Evolutionary conservation across 2,113 vertebrate genomes (phyloP).

Genomic region (Erpornis zantholeuca): DNA sequence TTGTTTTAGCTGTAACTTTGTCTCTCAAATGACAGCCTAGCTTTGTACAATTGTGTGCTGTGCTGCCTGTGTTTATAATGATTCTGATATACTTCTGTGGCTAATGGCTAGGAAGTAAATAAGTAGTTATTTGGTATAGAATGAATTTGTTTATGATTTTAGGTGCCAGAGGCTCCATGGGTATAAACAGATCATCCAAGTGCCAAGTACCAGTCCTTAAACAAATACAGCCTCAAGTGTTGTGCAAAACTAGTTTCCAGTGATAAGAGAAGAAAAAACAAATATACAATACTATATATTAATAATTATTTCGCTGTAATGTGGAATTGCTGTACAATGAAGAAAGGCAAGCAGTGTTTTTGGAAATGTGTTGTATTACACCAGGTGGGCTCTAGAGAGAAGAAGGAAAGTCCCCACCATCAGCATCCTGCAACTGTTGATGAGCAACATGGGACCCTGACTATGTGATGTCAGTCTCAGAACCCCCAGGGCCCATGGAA

Average conservation of each 20-base stretch:
- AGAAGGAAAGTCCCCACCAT: neutral
- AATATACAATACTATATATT: neutral
- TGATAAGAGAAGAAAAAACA: neutral
- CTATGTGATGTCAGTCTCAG: neutral
- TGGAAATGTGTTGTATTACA: neutral
- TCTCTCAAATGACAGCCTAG: neutral
- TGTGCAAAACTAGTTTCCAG: neutral
- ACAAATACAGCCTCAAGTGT: neutral
- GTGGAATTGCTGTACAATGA: neutral
- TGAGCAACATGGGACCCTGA: rapidly evolving
- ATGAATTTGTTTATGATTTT: neutral
- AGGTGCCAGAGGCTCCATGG: neutral
- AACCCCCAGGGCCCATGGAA: neutral
- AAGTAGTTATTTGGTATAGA: neutral
- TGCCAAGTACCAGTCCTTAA: neutral
- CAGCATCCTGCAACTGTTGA: neutral
- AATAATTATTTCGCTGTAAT: neutral
- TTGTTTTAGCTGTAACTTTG: neutral
- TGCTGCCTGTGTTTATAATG: neutral
- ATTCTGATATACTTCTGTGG: neutral
- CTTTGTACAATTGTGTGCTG: neutral
- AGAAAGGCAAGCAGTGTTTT: neutral
- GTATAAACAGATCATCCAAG: neutral
- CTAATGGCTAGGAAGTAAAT: neutral
- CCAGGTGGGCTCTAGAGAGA: neutral